Percentiles rank a stretch among this genome's conserved stretches.
Conservation (phyloP, 1,140 invertebrate species). For the Argopecten irradians region DNA sequence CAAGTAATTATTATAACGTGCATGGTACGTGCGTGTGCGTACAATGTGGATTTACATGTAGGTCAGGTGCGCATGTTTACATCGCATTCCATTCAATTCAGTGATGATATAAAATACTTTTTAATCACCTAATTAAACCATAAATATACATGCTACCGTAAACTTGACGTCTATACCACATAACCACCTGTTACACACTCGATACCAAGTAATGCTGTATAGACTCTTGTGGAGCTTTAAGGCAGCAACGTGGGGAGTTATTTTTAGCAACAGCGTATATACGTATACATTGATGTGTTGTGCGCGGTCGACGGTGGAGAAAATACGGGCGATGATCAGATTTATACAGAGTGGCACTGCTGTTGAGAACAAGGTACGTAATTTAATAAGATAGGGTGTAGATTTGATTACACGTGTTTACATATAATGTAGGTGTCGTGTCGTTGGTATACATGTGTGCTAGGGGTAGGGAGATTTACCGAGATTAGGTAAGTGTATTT, state of each 20-base stretch:
- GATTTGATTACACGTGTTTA: background rate
- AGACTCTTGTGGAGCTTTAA: background rate
- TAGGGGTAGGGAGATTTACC: background rate
- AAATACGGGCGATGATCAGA: background rate
- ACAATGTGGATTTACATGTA: no score
- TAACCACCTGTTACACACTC: background rate
- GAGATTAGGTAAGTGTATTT: background rate
- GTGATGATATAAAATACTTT: background rate
- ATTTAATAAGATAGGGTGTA: background rate
- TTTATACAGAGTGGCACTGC: background rate
- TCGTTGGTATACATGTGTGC: background rate
- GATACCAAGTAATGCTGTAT: no score
- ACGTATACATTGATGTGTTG: no score
- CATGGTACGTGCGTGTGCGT: no score
- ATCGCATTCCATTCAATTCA: background rate
- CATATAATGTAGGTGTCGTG: background rate
- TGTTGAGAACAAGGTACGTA: background rate
- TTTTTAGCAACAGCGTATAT: background rate
- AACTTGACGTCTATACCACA: background rate
- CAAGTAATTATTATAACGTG: no score
- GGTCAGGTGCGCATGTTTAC: no score
- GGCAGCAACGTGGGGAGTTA: background rate
- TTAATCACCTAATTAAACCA: background rate
- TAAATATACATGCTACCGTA: background rate
- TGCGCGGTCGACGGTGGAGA: background rate